Conservation (phyloP, 1,140 invertebrate genomes). For the Tyrophagus putrescentiae region DNA sequence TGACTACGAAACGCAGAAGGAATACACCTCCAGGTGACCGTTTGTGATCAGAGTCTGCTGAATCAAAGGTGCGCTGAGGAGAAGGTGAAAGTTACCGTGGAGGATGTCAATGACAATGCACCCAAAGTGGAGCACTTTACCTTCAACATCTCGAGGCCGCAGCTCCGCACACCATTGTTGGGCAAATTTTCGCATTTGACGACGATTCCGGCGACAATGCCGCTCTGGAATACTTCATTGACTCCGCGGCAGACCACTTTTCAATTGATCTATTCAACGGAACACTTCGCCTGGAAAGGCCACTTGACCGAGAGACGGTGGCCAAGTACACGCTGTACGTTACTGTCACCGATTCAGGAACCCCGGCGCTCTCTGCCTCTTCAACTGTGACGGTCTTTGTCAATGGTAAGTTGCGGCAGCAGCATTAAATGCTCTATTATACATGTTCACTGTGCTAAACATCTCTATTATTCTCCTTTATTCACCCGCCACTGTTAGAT, state of each 20-base stretch:
- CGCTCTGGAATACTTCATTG: constrained; percentile 56
- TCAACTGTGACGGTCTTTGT: constrained; percentile 66
- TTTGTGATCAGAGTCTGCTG: constrained; percentile 60
- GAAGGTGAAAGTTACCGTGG: constrained; percentile 47
- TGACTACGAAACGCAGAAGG: constrained; percentile 70
- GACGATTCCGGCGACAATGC: constrained; percentile 62
- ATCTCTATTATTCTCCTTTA: constrained; percentile 43
- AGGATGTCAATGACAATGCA: constrained; percentile 38
- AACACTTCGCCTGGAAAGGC: constrained; percentile 52
- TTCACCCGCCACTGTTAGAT: constrained; percentile 61
- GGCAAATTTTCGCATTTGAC: constrained; percentile 57
- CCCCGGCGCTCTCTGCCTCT: constrained; percentile 71
- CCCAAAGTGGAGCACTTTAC: constrained; percentile 37
- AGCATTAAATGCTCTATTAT: constrained; percentile 29
- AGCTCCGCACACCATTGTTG: constrained; percentile 44
- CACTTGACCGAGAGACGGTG: constrained; percentile 65
- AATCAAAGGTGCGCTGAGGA: constrained; percentile 59
- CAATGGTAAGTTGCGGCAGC: constrained; percentile 41
- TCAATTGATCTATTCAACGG: constrained; percentile 59
- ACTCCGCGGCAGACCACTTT: constrained; percentile 68
- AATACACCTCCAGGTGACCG: constrained; percentile 76
- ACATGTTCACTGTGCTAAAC: constrained; percentile 31
- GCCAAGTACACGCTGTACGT: constrained; percentile 44
- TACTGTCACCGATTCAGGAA: constrained; percentile 57
- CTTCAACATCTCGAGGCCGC: constrained; percentile 38